Percentiles rank a stretch among this genome's conserved stretches.
These are phyloP conservation scores for Prolemur simus DNA, from an alignment of 2,113 vertebrate genomes.

Conservation along the genomic window DNA sequence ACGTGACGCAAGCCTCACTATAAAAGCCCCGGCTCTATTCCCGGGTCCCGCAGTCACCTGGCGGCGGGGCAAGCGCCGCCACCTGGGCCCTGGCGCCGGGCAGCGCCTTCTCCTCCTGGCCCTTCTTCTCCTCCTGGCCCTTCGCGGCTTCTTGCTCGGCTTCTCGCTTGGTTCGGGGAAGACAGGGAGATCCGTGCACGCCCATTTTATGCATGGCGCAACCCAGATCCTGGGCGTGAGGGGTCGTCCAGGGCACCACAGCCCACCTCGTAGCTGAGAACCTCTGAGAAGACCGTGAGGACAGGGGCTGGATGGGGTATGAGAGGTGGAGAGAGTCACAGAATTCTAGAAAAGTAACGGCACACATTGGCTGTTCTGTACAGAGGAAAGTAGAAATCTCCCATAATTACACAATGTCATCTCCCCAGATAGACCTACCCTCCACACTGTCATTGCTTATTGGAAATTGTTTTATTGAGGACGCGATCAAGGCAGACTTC, in stretches of 20 bases:
- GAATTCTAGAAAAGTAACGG: not conserved
- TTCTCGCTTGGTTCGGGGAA: not conserved
- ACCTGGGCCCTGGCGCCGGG: not conserved
- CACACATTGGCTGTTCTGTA: not conserved
- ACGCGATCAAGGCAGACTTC: not conserved
- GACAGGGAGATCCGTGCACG: not conserved
- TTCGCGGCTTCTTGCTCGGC: not conserved
- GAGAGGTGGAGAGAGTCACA: not conserved
- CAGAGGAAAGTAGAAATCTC: not conserved
- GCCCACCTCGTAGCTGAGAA: not conserved
- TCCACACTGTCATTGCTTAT: not conserved
- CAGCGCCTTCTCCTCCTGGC: not conserved
- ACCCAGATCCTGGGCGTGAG: not conserved
- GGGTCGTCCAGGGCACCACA: not conserved
- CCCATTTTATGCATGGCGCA: not conserved
- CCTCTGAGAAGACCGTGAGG: not conserved
- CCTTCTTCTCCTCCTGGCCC: too few relatives aligned
- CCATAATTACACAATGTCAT: not conserved
- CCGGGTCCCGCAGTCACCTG: not conserved
- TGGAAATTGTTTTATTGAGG: not conserved
- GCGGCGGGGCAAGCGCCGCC: not conserved
- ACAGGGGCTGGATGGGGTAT: not conserved
- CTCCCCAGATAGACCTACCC: not conserved
- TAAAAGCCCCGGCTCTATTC: constrained; percentile 60
- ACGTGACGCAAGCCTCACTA: not conserved